Conservation (phyloP, 2,113 vertebrate species). For the Halichoeres trimaculatus region DNA sequence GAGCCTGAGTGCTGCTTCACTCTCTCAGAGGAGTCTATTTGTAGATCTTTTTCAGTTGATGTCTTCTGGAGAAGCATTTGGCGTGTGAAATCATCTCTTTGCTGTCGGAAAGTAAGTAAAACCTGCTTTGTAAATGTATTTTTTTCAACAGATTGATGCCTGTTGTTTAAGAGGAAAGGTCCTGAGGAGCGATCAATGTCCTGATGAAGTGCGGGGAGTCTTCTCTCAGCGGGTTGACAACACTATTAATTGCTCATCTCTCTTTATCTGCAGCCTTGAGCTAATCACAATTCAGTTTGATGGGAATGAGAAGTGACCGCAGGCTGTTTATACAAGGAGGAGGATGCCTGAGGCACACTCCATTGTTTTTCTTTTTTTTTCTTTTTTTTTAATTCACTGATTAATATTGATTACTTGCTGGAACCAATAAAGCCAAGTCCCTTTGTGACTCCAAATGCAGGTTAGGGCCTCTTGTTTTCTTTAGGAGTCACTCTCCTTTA, state of each 20-base stretch:
- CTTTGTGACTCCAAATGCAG: conserved; percentile 55
- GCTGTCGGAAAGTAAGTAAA: background rate
- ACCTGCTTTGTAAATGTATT: background rate
- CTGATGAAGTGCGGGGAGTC: conserved; percentile 47
- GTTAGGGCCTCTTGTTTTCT: conserved; percentile 58
- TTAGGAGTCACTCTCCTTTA: conserved; percentile 53
- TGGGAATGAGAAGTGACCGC: conserved; percentile 53
- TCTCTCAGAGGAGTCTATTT: conserved; percentile 26
- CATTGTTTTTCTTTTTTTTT: conserved; percentile 31
- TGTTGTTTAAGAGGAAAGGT: background rate
- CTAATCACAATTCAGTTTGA: conserved; percentile 64
- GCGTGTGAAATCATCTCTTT: background rate
- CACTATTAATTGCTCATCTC: conserved; percentile 64
- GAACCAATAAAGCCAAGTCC: conserved; percentile 58
- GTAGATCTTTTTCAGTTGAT: background rate
- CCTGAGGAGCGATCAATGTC: conserved; percentile 43
- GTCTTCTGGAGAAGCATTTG: background rate
- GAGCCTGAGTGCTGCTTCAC: background rate
- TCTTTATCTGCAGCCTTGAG: conserved; percentile 44
- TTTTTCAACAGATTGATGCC: background rate
- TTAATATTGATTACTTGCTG: conserved; percentile 75
- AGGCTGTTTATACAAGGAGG: conserved; percentile 43
- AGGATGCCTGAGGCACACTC: conserved; percentile 32
- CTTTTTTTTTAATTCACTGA: conserved; percentile 51
- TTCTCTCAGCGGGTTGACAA: conserved; percentile 43